A percentile compares a stretch with the other conserved stretches of the same genome.
phyloP scores from a whole-genome alignment of 2,797 vertebrate genomes.

The Catostomus latipinnis region DNA sequence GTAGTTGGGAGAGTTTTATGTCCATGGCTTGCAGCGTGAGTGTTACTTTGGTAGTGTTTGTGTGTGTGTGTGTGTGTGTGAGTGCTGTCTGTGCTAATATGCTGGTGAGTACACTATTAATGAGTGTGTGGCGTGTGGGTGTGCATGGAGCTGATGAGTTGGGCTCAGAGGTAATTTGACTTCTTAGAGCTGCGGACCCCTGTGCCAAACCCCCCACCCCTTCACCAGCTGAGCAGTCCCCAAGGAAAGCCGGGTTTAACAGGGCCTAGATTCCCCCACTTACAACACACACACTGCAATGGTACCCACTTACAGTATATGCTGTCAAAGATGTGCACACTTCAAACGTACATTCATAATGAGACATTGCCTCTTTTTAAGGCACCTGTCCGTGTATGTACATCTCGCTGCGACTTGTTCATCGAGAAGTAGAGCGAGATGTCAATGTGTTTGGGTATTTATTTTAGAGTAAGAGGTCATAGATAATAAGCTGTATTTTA shows the following conservation, averaged over 20 bases:
- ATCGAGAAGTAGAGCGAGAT: no score
- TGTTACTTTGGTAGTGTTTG: conserved; percentile 31
- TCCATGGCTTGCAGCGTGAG: conserved; percentile 74
- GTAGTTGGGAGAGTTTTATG: conserved; percentile 54
- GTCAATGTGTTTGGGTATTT: background rate
- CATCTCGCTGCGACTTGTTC: conserved; percentile 29
- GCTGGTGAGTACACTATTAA: conserved; percentile 57
- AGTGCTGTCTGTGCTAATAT: conserved; percentile 78
- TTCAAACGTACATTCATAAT: conserved; percentile 4
- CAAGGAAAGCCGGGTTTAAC: conserved; percentile 34
- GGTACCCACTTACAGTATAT: conserved; percentile 21
- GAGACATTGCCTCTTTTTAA: conserved; percentile 37
- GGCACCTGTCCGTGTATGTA: conserved; percentile 9
- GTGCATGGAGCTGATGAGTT: conserved; percentile 78
- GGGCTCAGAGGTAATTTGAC: conserved; percentile 91
- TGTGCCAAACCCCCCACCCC: conserved; percentile 76
- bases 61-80: conserved; percentile 40
- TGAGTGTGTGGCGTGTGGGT: conserved; percentile 81
- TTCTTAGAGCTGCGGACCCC: conserved; percentile 87
- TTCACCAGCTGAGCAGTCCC: conserved; percentile 75
- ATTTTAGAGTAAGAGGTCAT: background rate
- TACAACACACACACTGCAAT: conserved; percentile 4
- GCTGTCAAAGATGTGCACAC: conserved; percentile 32
- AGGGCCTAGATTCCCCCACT: conserved; percentile 50
- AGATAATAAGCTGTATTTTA: background rate